phyloP scores from a whole-genome alignment of 2,113 vertebrate species.

The Lagenorhynchus albirostris region DNA sequence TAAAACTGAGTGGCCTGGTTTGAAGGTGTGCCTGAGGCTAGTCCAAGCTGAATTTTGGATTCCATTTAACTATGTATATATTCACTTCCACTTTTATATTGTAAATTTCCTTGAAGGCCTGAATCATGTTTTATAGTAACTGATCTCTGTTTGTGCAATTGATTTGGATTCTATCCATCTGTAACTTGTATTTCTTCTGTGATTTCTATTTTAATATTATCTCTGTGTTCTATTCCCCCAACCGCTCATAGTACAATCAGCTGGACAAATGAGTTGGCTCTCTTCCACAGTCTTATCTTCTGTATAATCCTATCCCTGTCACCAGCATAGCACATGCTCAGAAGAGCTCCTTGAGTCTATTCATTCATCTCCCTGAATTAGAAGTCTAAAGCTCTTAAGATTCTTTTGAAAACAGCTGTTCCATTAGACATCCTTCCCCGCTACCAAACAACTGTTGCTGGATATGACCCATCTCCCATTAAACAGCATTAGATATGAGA shows the following conservation, averaged over 20 bases:
- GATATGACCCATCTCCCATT: neutral
- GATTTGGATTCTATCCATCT: neutral
- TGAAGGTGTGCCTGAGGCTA: neutral
- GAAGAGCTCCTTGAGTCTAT: neutral
- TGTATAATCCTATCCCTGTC: neutral
- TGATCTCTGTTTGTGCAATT: neutral
- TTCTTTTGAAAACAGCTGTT: conserved; percentile 46
- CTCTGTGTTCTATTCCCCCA: neutral
- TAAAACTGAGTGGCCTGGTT: neutral
- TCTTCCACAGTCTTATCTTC: neutral
- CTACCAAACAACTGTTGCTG: neutral
- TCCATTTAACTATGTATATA: neutral
- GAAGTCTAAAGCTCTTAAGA: conserved; percentile 28
- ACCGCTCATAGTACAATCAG: neutral
- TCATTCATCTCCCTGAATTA: neutral
- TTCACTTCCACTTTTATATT: neutral
- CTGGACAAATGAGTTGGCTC: neutral
- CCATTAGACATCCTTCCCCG: neutral
- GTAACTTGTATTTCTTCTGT: neutral
- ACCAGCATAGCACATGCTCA: neutral
- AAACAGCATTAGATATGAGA: conserved; percentile 19
- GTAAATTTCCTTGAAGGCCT: neutral
- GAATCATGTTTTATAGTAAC: neutral
- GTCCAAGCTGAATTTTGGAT: neutral
- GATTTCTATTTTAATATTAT: neutral